Percentiles rank a stretch among this genome's conserved stretches.
These are phyloP conservation scores for Procambarus clarkii DNA, from an alignment of 1,140 invertebrate genomes.

Conservation along the genomic window DNA sequence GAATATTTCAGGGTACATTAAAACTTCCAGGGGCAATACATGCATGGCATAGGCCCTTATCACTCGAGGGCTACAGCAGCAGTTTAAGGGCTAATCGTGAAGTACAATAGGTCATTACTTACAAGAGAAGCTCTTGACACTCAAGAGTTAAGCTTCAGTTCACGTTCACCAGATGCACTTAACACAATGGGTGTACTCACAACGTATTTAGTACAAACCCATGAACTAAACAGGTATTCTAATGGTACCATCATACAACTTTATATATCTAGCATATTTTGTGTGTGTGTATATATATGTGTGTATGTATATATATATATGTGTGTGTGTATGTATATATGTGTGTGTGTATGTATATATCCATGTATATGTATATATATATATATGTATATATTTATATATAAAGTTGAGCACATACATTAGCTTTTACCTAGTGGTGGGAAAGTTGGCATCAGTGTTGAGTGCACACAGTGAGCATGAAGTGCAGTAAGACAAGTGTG, in stretches of 20 bases:
- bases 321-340: too few relatives aligned
- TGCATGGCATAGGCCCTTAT: too few relatives aligned
- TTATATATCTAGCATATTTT: neutral
- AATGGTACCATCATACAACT: neutral
- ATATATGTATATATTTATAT: too few relatives aligned
- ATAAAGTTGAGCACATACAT: neutral
- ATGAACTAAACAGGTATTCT: neutral
- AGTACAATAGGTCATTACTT: neutral
- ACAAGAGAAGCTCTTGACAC: neutral
- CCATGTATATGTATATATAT: neutral
- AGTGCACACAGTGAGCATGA: neutral
- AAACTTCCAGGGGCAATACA: too few relatives aligned
- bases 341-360: too few relatives aligned
- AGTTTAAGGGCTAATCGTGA: too few relatives aligned
- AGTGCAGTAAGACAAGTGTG: neutral
- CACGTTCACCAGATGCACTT: neutral
- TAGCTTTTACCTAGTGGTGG: neutral
- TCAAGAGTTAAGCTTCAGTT: neutral
- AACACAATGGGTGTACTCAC: neutral
- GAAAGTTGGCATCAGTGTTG: neutral
- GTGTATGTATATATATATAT: neutral
- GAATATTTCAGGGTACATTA: too few relatives aligned
- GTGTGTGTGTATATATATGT: neutral
- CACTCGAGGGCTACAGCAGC: too few relatives aligned
- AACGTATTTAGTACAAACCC: neutral